Conservation (phyloP, 2,113 vertebrate genomes). For the Labeo rohita region DNA sequence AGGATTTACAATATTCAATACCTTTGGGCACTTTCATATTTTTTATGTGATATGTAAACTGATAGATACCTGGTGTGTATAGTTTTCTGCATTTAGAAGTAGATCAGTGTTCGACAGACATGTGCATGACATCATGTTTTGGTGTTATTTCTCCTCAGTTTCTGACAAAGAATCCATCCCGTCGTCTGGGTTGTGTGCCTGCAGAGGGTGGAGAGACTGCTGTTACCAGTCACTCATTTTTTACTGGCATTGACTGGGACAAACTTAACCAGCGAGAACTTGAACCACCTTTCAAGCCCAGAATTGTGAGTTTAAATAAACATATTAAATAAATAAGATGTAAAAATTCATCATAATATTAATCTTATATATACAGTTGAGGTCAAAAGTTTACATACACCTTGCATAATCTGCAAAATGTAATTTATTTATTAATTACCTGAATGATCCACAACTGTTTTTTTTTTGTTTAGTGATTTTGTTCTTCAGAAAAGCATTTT, state of each 20-base stretch:
- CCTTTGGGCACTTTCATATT: neutral
- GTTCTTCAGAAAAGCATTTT: no score
- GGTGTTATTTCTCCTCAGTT: constrained; percentile 75
- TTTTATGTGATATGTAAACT: neutral
- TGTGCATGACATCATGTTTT: neutral
- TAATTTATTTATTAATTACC: no score
- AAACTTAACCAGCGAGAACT: constrained; percentile 86
- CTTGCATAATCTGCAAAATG: no score
- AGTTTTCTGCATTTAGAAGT: neutral
- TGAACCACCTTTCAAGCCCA: constrained; percentile 92
- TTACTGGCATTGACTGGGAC: constrained; percentile 88
- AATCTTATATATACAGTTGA: neutral
- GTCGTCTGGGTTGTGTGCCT: constrained; percentile 85
- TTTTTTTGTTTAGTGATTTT: no score
- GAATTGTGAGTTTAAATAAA: constrained; percentile 82
- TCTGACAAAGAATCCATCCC: constrained; percentile 90
- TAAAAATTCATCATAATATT: neutral
- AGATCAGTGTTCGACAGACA: neutral
- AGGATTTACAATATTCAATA: neutral
- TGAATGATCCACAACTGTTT: no score
- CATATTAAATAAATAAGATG: neutral
- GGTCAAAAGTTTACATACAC: no score
- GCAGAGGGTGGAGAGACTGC: constrained; percentile 84
- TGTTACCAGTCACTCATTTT: constrained; percentile 87
- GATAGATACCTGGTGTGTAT: neutral